These are phyloP conservation scores for Drosophila grimshawi DNA, from an alignment of 1,140 invertebrate genomes.

Conservation along the genomic window DNA sequence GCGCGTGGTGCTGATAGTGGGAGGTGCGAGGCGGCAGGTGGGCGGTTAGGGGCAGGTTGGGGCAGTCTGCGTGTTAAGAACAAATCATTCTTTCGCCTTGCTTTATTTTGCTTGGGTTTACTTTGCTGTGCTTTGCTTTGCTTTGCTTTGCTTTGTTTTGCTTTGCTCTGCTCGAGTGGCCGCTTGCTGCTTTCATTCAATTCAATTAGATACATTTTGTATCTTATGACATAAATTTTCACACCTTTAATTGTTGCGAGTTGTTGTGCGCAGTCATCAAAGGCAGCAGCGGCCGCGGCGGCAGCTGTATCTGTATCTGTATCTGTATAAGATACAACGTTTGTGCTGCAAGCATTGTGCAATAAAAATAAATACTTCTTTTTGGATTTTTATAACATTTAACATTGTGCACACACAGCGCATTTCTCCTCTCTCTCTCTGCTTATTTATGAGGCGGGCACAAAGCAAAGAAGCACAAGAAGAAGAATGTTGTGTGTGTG, in stretches of 20 bases:
- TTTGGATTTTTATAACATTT: constrained; percentile 75
- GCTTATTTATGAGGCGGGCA: constrained; percentile 67
- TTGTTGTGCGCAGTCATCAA: constrained; percentile 27
- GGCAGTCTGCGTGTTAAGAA: constrained; percentile 67
- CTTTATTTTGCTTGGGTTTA: neutral
- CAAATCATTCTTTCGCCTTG: constrained; percentile 58
- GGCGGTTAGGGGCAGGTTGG: too few relatives aligned
- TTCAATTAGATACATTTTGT: constrained; percentile 83
- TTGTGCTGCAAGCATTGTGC: constrained; percentile 60
- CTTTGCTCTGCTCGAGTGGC: constrained; percentile 8
- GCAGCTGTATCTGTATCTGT: constrained; percentile 5
- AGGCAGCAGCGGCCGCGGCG: constrained; percentile 24
- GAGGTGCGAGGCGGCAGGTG: too few relatives aligned
- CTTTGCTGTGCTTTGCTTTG: neutral
- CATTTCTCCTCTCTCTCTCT: constrained; percentile 40
- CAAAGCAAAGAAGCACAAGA: constrained; percentile 35
- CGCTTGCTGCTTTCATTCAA: constrained; percentile 48
- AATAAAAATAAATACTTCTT: constrained; percentile 77
- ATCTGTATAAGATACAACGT: constrained; percentile 56
- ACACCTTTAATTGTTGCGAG: constrained; percentile 58
- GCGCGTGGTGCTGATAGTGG: constrained; percentile 12
- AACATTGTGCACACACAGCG: constrained; percentile 67
- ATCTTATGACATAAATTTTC: constrained; percentile 83
- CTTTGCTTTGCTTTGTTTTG: neutral
- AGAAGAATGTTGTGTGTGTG: constrained; percentile 36